phyloP scores from a whole-genome alignment of 2,113 vertebrate species.

The Neoarius graeffei region DNA sequence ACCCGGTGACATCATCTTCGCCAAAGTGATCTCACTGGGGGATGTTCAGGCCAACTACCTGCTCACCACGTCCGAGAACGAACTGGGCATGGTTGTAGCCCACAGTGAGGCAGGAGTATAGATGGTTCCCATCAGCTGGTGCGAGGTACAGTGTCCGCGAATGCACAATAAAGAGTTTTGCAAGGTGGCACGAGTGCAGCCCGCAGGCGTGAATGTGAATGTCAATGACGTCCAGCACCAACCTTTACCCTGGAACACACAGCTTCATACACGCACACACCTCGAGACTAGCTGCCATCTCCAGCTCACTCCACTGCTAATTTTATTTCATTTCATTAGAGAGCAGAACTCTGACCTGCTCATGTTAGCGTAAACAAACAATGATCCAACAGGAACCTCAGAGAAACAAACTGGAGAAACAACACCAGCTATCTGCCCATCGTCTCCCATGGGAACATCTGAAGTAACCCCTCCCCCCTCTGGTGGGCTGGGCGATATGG shows the following conservation, averaged over 20 bases:
- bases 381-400: background rate
- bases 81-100: slow-evolving; percentile 93
- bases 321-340: background rate
- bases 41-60: slow-evolving; percentile 95
- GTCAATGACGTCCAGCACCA: background rate
- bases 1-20: slow-evolving; percentile 93
- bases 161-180: slow-evolving; percentile 91
- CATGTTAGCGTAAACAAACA: background rate
- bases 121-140: slow-evolving; percentile 99
- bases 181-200: slow-evolving; percentile 94
- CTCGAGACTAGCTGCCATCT: too few species aligned
- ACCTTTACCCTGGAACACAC: slow-evolving; percentile 64
- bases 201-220: slow-evolving; percentile 76
- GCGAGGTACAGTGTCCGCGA: slow-evolving; percentile 95
- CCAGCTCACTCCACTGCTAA: too few species aligned
- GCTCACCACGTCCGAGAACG: slow-evolving; percentile 92
- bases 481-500: too few species aligned
- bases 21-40: slow-evolving; percentile 97
- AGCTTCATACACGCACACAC: slow-evolving; percentile 52
- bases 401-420: background rate
- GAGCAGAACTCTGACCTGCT: background rate
- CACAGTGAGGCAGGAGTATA: slow-evolving; percentile 91
- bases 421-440: background rate
- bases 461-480: too few species aligned
- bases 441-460: background rate